Evolutionary conservation across 2,888 invertebrate genomes (phyloP), one percentile per base, ranked within the genome.

Genomic region (Lottia gigantea): DNA sequence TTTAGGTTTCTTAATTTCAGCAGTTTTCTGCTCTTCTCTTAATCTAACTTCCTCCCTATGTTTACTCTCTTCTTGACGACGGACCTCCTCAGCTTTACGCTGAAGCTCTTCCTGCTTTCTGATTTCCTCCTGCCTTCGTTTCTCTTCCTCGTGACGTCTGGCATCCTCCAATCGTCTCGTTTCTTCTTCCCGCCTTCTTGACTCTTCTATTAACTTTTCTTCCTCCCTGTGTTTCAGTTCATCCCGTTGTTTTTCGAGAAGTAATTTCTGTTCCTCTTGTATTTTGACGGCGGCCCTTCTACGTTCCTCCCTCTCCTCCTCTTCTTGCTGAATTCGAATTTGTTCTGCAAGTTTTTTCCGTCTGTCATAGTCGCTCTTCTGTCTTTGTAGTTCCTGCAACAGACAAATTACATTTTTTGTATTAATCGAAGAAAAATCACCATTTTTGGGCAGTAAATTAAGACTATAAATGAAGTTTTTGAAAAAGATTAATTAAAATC

Each of bases 331-430:
- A 16, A 81, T 75, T 31, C 85, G 75, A 40, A 86, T 73, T 69
- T 83, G 83, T 66, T 86, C 88, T 6, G 87, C 87, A 23, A 78
- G 74, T 71, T 84, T 85, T 76, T 87, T 88, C 67, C 80, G 80
- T 65, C 81, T 78, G 70, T 87, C 87, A 71, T 87, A 87, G 11
- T 86, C 87, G 12, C 82, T 75, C 70, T 87, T 87, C 77, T 88
- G 87, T 71, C 87, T 67, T 71, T 86, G 85, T 63, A 87, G 76
- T 71, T 88, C 88, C 87, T 87, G 73, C 23, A 46, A 68, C 8
- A 14, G 31, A 55, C n/a, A 12, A 55, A 23, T 11, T 6, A 23
- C 19, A 19, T 55, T 55, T 55, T 55, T 55, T 1, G 7, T 3
- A 23, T 1, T 23, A 55, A 19, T 55, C 11, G 19, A 55, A 55